Percentiles rank a stretch among this genome's conserved stretches.
Evolutionary conservation across 1,140 invertebrate species (phyloP).

Genomic region (Hyles vespertilio): DNA sequence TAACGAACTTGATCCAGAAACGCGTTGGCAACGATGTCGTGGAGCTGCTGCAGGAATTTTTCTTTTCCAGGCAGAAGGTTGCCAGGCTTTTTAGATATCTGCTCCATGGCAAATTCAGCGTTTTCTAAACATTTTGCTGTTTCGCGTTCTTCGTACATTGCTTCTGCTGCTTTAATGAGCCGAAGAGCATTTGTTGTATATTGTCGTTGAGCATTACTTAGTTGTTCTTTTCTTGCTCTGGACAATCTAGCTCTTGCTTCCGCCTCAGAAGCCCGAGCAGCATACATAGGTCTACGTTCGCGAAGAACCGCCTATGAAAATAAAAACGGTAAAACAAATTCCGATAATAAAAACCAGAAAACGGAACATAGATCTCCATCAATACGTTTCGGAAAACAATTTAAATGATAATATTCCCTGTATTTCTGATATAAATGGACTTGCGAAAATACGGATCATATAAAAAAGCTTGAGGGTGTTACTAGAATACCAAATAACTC

Average conservation of each 20-base stretch:
- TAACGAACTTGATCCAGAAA: conserved; percentile 56
- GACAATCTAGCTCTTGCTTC: conserved; percentile 45
- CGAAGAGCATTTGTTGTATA: conserved; percentile 47
- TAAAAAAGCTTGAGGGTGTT: conserved; percentile 9
- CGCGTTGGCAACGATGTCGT: conserved; percentile 48
- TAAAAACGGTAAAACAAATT: not conserved
- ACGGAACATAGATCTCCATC: conserved; percentile 3
- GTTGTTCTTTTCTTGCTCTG: conserved; percentile 40
- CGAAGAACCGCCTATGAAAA: conserved; percentile 46
- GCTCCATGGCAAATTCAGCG: conserved; percentile 60
- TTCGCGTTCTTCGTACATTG: conserved; percentile 40
- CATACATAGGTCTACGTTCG: conserved; percentile 55
- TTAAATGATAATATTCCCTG: conserved; percentile 20
- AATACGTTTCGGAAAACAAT: conserved; percentile 10
- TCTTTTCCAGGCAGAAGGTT: conserved; percentile 55
- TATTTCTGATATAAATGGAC: conserved; percentile 15
- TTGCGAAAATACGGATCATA: conserved; percentile 12
- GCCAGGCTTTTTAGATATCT: conserved; percentile 47
- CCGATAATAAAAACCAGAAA: conserved; percentile 4
- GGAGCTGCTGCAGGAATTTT: conserved; percentile 46
- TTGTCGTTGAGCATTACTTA: conserved; percentile 43
- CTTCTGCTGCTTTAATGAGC: conserved; percentile 37
- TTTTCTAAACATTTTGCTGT: conserved; percentile 55
- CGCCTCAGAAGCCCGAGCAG: conserved; percentile 45
- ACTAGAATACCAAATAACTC: conserved; percentile 10